Conservation (phyloP, 92 coral and sea anemone genomes). For the Scolanthus callimorphus region DNA sequence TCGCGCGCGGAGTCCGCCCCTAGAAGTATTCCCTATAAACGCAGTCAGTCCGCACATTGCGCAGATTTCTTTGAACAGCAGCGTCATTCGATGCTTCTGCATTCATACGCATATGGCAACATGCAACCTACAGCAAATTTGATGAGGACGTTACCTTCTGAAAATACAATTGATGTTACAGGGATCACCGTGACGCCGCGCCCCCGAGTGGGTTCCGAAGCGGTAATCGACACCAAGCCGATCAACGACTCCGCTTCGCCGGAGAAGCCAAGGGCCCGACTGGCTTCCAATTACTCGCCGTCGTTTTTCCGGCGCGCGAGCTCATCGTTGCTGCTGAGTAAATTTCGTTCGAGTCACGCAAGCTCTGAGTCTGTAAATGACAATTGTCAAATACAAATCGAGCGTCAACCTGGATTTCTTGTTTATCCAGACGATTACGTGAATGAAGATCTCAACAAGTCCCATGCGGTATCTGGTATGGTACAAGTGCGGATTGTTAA, state of each 20-base stretch:
- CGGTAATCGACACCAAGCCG: neutral
- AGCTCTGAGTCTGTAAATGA: conserved; percentile 11
- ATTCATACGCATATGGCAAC: conserved; percentile 41
- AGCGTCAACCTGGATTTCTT: conserved; percentile 68
- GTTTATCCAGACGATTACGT: conserved; percentile 71
- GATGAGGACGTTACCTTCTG: neutral
- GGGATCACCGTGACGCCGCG: neutral
- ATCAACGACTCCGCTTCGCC: neutral
- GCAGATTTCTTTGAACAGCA: conserved; percentile 66
- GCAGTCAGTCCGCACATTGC: conserved; percentile 45
- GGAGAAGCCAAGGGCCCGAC: neutral
- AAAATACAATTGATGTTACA: neutral
- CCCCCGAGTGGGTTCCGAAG: neutral
- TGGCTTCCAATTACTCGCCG: conserved; percentile 5
- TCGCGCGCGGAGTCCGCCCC: neutral
- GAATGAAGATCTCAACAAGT: conserved; percentile 47
- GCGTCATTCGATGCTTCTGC: conserved; percentile 61
- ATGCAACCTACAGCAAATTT: neutral
- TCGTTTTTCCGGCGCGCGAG: conserved; percentile 43
- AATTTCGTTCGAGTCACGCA: neutral
- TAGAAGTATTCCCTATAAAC: conserved; percentile 7
- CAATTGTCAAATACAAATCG: conserved; percentile 36
- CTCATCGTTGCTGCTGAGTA: conserved; percentile 30
- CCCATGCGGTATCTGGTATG: conserved; percentile 96
- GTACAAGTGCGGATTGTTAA: conserved; percentile 71